Percentiles rank a stretch among this genome's conserved stretches.
phyloP scores from a whole-genome alignment of 2,113 vertebrate genomes.

The Pleuronectes platessa region DNA sequence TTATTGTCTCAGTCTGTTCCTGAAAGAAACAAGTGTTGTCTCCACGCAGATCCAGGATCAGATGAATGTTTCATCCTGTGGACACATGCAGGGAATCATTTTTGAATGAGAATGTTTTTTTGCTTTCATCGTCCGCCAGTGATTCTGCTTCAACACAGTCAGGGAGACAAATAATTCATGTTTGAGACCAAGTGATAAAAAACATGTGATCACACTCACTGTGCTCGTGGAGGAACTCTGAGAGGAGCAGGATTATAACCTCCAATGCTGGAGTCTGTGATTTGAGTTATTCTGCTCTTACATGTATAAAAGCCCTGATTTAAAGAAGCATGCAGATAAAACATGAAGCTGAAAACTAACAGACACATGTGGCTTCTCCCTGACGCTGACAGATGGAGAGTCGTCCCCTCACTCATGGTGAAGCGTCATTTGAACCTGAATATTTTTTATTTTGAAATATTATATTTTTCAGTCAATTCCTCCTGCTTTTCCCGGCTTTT shows the following conservation, averaged over 20 bases:
- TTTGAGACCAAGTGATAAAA: not conserved
- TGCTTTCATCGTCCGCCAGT: conserved; percentile 9
- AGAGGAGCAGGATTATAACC: not conserved
- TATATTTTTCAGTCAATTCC: too few relatives aligned
- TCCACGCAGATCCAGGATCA: not conserved
- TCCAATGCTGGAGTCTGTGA: not conserved
- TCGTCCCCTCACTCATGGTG: not conserved
- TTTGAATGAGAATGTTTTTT: conserved; percentile 22
- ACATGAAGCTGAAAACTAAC: conserved; percentile 10
- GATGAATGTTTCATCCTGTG: conserved; percentile 18
- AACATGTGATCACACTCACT: not conserved
- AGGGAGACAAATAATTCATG: conserved; percentile 23
- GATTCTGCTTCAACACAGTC: not conserved
- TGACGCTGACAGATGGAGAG: too few relatives aligned
- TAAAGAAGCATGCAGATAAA: conserved; percentile 10
- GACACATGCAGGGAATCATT: conserved; percentile 14
- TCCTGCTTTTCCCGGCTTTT: conserved; percentile 8
- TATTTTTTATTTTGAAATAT: too few relatives aligned
- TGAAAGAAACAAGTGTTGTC: not conserved
- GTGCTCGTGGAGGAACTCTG: not conserved
- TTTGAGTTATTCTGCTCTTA: not conserved
- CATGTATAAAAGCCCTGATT: not conserved
- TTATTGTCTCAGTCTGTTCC: not conserved
- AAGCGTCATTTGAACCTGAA: not conserved
- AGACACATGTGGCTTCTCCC: conserved; percentile 22